Evolutionary conservation across 2,888 invertebrate genomes (phyloP).

Genomic region (Gerris lacustris): DNA sequence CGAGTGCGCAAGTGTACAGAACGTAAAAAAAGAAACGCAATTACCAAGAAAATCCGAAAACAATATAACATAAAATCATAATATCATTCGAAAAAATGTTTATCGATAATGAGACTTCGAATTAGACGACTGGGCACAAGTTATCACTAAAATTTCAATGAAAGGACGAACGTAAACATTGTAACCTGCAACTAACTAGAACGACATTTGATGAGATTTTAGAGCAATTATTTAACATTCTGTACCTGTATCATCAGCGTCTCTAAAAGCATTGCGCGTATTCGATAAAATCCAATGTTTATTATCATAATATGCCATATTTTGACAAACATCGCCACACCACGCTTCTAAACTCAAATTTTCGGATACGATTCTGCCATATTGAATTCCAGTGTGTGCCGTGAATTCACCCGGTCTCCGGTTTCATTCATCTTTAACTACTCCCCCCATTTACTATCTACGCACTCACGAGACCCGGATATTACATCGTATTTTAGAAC

Average conservation of each 20-base stretch:
- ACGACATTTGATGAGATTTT: neutral
- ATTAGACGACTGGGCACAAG: no score
- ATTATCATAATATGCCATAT: conserved; percentile 90
- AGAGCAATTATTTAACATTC: neutral
- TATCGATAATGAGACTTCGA: no score
- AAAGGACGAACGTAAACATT: neutral
- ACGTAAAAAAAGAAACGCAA: neutral
- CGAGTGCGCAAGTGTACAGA: neutral
- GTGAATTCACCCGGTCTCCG: conserved; percentile 17
- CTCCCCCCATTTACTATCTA: neutral
- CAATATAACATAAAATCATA: no score
- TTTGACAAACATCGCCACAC: conserved; percentile 29
- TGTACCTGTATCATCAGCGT: conserved; percentile 78
- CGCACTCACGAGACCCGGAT: neutral
- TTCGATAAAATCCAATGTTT: conserved; percentile 84
- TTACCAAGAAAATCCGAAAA: neutral
- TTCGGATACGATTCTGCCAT: conserved; percentile 17
- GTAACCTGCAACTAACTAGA: neutral
- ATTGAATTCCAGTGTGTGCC: conserved; percentile 14
- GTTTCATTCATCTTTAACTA: conserved; percentile 6
- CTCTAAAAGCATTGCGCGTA: conserved; percentile 86
- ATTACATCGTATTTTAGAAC: no score
- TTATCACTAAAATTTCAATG: neutral
- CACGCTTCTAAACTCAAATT: conserved; percentile 19
- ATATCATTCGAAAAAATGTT: no score